Evolutionary conservation across 2,888 invertebrate species (phyloP).

Genomic region (Piscicola geometra): DNA sequence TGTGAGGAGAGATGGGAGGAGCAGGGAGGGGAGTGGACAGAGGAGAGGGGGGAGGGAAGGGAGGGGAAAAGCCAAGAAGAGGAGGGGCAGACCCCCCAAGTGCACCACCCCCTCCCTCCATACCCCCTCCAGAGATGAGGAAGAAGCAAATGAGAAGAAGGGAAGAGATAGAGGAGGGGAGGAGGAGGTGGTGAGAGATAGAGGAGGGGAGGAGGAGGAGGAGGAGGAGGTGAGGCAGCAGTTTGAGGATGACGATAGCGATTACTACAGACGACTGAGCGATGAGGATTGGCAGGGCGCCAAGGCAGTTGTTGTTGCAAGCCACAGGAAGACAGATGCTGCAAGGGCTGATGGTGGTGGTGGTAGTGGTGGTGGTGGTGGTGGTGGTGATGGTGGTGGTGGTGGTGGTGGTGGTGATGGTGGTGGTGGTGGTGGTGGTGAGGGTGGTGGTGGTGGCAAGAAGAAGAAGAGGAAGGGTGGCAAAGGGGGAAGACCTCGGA

Average conservation of each 20-base stretch:
- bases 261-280: conserved; percentile 29
- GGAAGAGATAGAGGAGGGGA: background rate
- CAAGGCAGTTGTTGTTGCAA: background rate
- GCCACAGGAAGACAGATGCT: background rate
- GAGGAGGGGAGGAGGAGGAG: background rate
- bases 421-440: background rate
- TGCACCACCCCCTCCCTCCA: background rate
- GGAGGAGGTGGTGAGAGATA: background rate
- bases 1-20: background rate
- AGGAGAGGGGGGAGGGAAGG: background rate
- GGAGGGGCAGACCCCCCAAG: conserved; percentile 26
- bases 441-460: background rate
- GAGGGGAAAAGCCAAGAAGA: conserved; percentile 10
- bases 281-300: conserved; percentile 22
- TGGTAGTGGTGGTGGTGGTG: background rate
- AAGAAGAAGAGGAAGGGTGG: background rate
- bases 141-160: too few species aligned
- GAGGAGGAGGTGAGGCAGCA: background rate
- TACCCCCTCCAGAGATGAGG: too few species aligned
- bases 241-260: conserved; percentile 29
- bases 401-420: background rate
- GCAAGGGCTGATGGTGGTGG: background rate
- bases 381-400: background rate
- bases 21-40: background rate
- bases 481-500: background rate